phyloP scores from a whole-genome alignment of 2,113 vertebrate genomes.

The Nannospalax galili region DNA sequence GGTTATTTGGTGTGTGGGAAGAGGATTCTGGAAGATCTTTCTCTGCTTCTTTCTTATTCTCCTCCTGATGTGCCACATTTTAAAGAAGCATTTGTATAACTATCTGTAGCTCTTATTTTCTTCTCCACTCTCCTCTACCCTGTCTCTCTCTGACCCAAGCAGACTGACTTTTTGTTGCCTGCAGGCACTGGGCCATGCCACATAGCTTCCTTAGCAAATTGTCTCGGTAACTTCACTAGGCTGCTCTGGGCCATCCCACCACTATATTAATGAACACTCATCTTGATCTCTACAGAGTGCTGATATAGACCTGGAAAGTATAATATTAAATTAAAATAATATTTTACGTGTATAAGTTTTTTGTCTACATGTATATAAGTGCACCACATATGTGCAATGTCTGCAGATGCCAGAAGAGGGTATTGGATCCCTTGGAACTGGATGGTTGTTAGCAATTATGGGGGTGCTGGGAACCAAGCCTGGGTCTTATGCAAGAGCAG shows the following conservation, averaged over 20 bases:
- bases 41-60: background rate
- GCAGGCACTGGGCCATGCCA: no score
- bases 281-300: background rate
- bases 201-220: background rate
- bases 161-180: background rate
- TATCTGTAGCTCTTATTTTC: background rate
- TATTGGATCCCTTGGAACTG: no score
- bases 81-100: background rate
- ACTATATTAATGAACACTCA: background rate
- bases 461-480: no score
- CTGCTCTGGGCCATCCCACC: background rate
- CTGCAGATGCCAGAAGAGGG: no score
- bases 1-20: background rate
- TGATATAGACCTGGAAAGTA: background rate
- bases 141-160: background rate
- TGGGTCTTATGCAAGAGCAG: no score
- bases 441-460: no score
- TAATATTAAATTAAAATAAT: no score
- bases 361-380: no score
- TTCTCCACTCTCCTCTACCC: background rate
- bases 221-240: background rate
- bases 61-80: background rate
- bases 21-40: background rate
- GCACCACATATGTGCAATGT: no score
- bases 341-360: no score